phyloP scores from a whole-genome alignment of 2,797 vertebrate genomes.

The Anabacerthia variegaticeps region DNA sequence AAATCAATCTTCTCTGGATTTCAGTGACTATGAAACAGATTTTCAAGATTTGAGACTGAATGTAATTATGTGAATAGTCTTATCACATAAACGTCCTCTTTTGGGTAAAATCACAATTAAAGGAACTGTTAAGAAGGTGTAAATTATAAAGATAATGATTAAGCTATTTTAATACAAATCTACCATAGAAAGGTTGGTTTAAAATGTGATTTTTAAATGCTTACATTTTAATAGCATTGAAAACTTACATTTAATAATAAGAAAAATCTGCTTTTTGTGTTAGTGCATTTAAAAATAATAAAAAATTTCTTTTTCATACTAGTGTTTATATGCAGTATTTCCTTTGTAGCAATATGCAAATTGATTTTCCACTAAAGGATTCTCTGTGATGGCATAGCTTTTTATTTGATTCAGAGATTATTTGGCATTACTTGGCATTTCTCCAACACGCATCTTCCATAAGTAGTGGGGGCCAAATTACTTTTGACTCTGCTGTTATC shows the following conservation, averaged over 20 bases:
- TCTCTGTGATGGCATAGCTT: neutral
- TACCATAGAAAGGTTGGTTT: neutral
- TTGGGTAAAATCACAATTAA: neutral
- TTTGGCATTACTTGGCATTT: neutral
- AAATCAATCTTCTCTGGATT: neutral
- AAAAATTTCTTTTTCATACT: neutral
- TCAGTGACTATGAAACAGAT: neutral
- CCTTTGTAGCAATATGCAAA: neutral
- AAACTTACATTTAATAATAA: neutral
- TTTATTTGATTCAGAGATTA: neutral
- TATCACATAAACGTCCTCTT: neutral
- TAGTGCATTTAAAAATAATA: neutral
- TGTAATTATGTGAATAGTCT: neutral
- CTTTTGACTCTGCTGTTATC: neutral
- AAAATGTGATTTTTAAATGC: neutral
- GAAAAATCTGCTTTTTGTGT: neutral
- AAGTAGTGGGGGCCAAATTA: neutral
- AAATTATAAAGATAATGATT: neutral
- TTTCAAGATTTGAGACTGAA: neutral
- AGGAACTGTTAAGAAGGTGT: neutral
- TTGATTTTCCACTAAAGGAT: neutral
- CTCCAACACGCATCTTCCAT: neutral
- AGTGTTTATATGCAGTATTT: neutral
- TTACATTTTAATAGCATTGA: neutral
- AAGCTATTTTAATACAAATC: neutral